Conservation (phyloP, 30 jellyfish, hydroid and myxozoan species). For the Mastigias papua region DNA sequence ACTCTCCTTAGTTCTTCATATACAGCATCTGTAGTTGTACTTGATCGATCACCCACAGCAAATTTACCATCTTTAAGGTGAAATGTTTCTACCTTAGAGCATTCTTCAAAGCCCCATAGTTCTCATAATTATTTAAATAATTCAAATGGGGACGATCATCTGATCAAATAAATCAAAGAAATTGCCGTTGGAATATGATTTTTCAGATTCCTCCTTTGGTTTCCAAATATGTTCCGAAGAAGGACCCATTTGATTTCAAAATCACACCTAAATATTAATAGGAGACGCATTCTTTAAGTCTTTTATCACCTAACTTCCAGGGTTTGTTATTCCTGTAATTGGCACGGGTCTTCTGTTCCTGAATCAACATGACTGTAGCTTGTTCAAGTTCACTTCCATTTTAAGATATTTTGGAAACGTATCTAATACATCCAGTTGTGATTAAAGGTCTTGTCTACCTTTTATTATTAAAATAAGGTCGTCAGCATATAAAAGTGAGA, state of each 20-base stretch:
- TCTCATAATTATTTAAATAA: no score
- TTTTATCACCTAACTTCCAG: constrained; percentile 3
- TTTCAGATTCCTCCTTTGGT: no score
- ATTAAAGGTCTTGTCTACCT: constrained; percentile 37
- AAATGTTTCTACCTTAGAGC: no score
- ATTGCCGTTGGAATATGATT: no score
- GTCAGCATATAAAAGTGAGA: constrained; percentile 44
- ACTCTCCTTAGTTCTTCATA: no score
- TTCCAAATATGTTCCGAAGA: no score
- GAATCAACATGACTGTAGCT: constrained; percentile 29
- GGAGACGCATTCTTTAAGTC: constrained; percentile 10
- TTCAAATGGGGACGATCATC: no score
- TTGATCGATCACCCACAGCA: no score
- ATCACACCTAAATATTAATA: constrained; percentile 16
- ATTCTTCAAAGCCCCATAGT: no score
- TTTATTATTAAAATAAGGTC: constrained; percentile 30
- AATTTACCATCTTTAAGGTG: no score
- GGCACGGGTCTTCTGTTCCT: constrained; percentile 14
- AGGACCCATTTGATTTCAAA: constrained; percentile 20
- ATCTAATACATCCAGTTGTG: constrained; percentile 35
- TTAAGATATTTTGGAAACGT: not conserved
- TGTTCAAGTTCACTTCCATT: constrained; percentile 37
- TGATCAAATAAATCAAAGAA: no score
- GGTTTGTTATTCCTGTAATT: not conserved
- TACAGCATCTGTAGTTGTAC: no score